Conservation (phyloP, 2,888 invertebrate species). For the Pharmacophagus antenor region DNA sequence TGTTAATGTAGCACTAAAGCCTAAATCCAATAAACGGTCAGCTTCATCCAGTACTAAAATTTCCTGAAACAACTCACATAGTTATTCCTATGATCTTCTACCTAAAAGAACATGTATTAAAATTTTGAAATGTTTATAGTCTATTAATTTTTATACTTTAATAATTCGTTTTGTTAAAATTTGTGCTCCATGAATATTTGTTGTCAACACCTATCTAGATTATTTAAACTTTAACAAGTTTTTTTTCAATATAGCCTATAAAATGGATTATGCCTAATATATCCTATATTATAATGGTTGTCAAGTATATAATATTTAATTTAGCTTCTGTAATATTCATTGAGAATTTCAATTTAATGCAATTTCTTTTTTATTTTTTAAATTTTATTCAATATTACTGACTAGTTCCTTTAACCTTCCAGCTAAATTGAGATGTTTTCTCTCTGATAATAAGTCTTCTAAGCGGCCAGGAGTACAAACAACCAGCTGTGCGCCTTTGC, state of each 20-base stretch:
- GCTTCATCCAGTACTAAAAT: constrained; percentile 97
- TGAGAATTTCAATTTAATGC: neutral
- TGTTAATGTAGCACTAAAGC: constrained; percentile 92
- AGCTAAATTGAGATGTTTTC: constrained; percentile 85
- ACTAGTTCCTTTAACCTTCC: constrained; percentile 89
- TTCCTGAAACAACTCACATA: constrained; percentile 84
- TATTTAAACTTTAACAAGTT: too few species aligned
- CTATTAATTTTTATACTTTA: too few species aligned
- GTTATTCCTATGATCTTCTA: constrained; percentile 88
- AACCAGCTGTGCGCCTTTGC: constrained; percentile 90
- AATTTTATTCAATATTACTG: constrained; percentile 43
- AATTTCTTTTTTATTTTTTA: neutral
- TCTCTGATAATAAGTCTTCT: constrained; percentile 90
- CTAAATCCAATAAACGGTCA: constrained; percentile 95
- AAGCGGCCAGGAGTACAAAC: constrained; percentile 97
- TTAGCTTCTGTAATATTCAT: neutral
- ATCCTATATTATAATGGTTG: too few species aligned
- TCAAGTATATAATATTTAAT: too few species aligned
- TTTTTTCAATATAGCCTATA: too few species aligned
- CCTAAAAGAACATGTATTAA: too few species aligned
- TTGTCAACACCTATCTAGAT: too few species aligned
- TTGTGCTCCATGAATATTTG: too few species aligned
- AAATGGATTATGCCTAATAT: too few species aligned
- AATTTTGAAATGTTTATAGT: too few species aligned
- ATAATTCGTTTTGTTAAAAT: too few species aligned